phyloP scores from a whole-genome alignment of 2,113 vertebrate species.

The Craseonycteris thonglongyai region DNA sequence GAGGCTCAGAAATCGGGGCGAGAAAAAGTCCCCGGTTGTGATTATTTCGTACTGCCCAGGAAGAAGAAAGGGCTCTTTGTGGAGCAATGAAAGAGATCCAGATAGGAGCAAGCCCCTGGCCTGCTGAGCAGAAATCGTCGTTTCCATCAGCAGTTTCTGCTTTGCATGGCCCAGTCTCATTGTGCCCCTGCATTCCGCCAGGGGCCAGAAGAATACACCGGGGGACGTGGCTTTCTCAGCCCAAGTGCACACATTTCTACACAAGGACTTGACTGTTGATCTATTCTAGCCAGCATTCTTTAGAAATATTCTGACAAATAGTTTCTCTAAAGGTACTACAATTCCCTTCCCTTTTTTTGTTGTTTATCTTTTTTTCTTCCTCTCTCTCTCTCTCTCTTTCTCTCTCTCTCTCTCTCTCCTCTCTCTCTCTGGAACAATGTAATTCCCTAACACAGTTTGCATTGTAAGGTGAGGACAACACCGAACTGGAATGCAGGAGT shows the following conservation, averaged over 20 bases:
- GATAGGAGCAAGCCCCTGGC: slow-evolving; percentile 25
- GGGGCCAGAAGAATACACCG: background rate
- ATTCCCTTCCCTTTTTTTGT: background rate
- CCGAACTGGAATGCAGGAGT: background rate
- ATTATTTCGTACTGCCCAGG: background rate
- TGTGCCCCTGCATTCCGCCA: background rate
- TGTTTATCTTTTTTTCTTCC: background rate
- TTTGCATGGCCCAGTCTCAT: background rate
- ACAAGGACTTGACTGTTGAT: background rate
- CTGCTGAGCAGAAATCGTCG: slow-evolving; percentile 19
- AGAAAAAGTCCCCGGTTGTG: slow-evolving; percentile 41
- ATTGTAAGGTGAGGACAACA: background rate
- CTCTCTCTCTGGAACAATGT: background rate
- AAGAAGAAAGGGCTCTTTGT: slow-evolving; percentile 70
- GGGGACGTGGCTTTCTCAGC: fast-evolving
- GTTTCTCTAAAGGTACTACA: background rate
- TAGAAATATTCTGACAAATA: slow-evolving; percentile 9
- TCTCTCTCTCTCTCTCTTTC: background rate
- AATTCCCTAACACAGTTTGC: background rate
- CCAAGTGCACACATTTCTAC: background rate
- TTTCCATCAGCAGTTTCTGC: slow-evolving; percentile 20
- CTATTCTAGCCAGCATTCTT: background rate
- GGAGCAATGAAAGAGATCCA: slow-evolving; percentile 29
- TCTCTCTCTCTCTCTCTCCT: background rate
- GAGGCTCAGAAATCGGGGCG: slow-evolving; percentile 38